Evolutionary conservation across 2,113 vertebrate species (phyloP).

Genomic region (Microtus ochrogaster): DNA sequence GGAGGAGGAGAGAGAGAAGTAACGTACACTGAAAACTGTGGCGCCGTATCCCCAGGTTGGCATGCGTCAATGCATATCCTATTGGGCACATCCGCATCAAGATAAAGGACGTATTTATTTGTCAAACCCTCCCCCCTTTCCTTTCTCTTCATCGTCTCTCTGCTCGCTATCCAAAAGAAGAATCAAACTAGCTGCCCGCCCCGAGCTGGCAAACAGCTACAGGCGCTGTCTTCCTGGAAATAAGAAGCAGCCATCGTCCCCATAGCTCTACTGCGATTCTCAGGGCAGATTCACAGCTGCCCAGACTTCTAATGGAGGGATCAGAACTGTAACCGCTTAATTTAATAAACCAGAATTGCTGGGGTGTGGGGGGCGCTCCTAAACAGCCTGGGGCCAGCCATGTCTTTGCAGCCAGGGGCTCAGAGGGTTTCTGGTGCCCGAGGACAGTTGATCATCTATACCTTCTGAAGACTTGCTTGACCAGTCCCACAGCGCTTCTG

Average conservation of each 20-base stretch:
- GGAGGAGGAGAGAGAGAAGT: background rate
- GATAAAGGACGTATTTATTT: background rate
- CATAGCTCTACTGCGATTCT: background rate
- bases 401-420: background rate
- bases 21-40: background rate
- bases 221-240: background rate
- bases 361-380: rapidly evolving
- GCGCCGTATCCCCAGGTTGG: too few relatives aligned
- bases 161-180: background rate
- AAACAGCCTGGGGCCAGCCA: background rate
- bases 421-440: rapidly evolving
- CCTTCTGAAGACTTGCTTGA: background rate
- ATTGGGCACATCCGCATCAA: background rate
- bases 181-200: background rate
- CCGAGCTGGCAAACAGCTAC: background rate
- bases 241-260: background rate
- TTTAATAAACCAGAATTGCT: background rate
- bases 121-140: background rate
- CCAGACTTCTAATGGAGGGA: background rate
- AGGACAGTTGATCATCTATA: background rate
- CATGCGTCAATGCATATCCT: background rate
- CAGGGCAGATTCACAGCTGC: background rate
- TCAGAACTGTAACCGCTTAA: background rate
- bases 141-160: background rate
- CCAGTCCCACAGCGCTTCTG: background rate